phyloP scores from a whole-genome alignment of 1,140 invertebrate species.

The Limonius californicus region DNA sequence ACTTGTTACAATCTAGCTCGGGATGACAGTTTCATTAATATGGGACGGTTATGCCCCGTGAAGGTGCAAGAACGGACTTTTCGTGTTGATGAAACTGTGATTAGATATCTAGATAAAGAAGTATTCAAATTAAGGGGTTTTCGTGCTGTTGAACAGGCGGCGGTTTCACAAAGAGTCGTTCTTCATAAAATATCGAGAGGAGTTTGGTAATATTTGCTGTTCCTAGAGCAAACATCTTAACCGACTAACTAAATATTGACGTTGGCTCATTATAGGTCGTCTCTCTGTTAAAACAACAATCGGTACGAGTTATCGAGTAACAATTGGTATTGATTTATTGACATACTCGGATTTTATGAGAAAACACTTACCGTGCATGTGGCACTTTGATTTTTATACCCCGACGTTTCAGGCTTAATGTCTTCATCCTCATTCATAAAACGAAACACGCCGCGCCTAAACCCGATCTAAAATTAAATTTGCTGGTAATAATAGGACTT shows the following conservation, averaged over 20 bases:
- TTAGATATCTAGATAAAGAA: too few species aligned
- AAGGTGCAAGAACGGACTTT: too few species aligned
- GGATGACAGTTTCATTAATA: background rate
- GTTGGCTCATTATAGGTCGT: constrained; percentile 8
- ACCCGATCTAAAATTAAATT: too few species aligned
- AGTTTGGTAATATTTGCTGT: constrained; percentile 10
- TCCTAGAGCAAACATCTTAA: constrained; percentile 11
- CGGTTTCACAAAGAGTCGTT: background rate
- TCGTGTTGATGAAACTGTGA: too few species aligned
- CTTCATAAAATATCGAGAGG: constrained; percentile 3
- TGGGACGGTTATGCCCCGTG: too few species aligned
- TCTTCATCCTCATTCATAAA: too few species aligned
- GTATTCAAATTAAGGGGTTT: too few species aligned
- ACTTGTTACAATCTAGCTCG: background rate
- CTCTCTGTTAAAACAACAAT: constrained; percentile 12
- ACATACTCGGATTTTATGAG: constrained; percentile 6
- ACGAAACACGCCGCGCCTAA: too few species aligned
- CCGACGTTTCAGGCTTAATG: background rate
- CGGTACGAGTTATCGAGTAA: constrained; percentile 11
- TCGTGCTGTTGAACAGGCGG: background rate
- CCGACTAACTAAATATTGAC: constrained; percentile 15
- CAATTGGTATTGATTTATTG: constrained; percentile 13
- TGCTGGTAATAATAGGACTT: too few species aligned
- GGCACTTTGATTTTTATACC: background rate
- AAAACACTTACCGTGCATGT: background rate